Conservation (phyloP, 2,888 invertebrate species). For the Acleris cristana region DNA sequence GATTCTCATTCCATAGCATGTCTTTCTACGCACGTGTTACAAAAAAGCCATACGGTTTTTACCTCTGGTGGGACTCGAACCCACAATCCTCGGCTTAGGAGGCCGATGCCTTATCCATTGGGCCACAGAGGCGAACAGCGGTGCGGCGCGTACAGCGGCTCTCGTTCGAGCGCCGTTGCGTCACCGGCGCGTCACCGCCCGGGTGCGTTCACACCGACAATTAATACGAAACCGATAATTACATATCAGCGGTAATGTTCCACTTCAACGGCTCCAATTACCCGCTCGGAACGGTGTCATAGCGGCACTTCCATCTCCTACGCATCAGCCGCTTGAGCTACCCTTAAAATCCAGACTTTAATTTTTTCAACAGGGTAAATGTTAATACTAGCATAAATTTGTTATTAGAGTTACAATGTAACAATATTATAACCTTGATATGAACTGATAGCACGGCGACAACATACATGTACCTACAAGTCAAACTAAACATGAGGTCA, state of each 20-base stretch:
- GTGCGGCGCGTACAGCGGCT: slow-evolving; percentile 89
- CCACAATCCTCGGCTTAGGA: slow-evolving; percentile 93
- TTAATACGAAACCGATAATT: slow-evolving; percentile 48
- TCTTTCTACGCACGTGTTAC: slow-evolving; percentile 36
- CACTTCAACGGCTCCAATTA: slow-evolving; percentile 15
- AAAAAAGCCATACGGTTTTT: slow-evolving; percentile 63
- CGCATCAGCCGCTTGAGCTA: not conserved
- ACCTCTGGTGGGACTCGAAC: slow-evolving; percentile 95
- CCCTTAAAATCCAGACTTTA: not conserved
- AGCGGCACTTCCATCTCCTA: slow-evolving; percentile 1
- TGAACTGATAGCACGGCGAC: slow-evolving; percentile 27
- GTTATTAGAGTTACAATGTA: slow-evolving; percentile 6
- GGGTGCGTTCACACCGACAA: slow-evolving; percentile 56
- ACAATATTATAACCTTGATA: slow-evolving; percentile 30
- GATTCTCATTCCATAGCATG: not conserved
- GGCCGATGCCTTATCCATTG: slow-evolving; percentile 94
- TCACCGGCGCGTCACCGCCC: slow-evolving; percentile 55
- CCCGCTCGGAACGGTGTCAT: slow-evolving; percentile 20
- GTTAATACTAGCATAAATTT: not conserved
- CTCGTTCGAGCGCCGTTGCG: slow-evolving; percentile 59
- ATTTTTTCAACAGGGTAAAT: not conserved
- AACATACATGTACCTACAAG: slow-evolving; percentile 8
- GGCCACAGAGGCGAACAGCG: slow-evolving; percentile 93
- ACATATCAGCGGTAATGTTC: slow-evolving; percentile 33
- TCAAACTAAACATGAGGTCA: slow-evolving; percentile 32